These are phyloP conservation scores for Alsophila aescularia DNA, from an alignment of 2,888 invertebrate species.

Conservation along the genomic window DNA sequence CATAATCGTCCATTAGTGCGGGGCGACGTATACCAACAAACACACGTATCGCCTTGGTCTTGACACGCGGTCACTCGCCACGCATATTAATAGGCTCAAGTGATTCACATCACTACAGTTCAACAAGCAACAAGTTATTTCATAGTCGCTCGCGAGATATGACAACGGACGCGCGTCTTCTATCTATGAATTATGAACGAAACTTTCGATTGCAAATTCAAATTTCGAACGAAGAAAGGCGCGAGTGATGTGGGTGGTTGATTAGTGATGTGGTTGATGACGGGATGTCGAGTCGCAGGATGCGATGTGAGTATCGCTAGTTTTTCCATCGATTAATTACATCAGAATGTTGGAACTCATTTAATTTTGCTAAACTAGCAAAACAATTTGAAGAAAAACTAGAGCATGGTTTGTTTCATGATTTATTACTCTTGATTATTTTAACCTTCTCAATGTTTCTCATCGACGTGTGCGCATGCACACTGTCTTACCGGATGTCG, in stretches of 20 bases:
- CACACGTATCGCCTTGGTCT: conserved; percentile 73
- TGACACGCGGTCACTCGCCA: conserved; percentile 80
- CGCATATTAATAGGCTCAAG: conserved; percentile 81
- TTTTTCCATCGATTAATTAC: conserved; percentile 6
- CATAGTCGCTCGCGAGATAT: conserved; percentile 72
- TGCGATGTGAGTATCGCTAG: conserved; percentile 54
- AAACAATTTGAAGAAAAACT: neutral
- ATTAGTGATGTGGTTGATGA: conserved; percentile 45
- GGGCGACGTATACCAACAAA: conserved; percentile 41
- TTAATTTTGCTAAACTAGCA: neutral
- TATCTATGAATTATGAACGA: conserved; percentile 44
- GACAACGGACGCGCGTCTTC: conserved; percentile 56
- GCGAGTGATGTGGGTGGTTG: conserved; percentile 42
- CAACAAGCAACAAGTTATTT: conserved; percentile 54
- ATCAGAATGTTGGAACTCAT: neutral
- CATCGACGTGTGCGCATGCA: conserved; percentile 1
- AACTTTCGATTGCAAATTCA: conserved; percentile 37
- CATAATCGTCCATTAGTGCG: conserved; percentile 57
- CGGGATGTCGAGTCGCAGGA: conserved; percentile 47
- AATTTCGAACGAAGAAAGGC: conserved; percentile 43
- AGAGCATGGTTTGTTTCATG: neutral
- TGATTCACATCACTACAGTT: conserved; percentile 76
- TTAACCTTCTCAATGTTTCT: neutral
- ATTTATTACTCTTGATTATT: neutral
- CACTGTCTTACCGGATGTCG: conserved; percentile 36